A percentile compares a stretch with the other conserved stretches of the same genome.
These are phyloP conservation scores for Piezodorus guildinii DNA, from an alignment of 1,140 invertebrate species.

Conservation along the genomic window DNA sequence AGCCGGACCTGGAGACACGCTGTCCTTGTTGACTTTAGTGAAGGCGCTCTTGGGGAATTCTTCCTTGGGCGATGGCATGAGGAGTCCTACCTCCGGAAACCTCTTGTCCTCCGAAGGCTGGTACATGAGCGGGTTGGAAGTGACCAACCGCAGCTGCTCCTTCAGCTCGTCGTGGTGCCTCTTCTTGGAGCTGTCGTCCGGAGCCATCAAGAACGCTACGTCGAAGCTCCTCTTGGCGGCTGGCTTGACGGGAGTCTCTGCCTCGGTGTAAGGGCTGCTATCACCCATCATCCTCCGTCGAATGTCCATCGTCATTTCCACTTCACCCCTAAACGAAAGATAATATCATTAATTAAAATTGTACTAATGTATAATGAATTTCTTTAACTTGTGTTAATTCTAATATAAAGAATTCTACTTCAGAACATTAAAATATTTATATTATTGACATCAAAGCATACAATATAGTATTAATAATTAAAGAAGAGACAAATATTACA, in stretches of 20 bases:
- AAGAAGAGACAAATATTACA: too few relatives aligned
- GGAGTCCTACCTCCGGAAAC: slow-evolving; percentile 17
- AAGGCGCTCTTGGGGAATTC: slow-evolving; percentile 53
- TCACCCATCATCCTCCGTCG: slow-evolving; percentile 22
- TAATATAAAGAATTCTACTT: too few relatives aligned
- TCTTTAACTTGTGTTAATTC: too few relatives aligned
- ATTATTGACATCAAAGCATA: too few relatives aligned
- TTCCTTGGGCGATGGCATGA: slow-evolving; percentile 19
- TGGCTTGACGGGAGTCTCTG: slow-evolving; percentile 11
- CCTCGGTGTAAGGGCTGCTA: slow-evolving; percentile 2
- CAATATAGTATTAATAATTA: too few relatives aligned
- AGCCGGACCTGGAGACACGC: slow-evolving; percentile 11
- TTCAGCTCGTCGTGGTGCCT: slow-evolving; percentile 24
- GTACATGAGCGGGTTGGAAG: slow-evolving; percentile 24
- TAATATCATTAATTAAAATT: too few relatives aligned
- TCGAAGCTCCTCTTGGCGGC: slow-evolving; percentile 56
- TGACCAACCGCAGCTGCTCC: slow-evolving; percentile 26
- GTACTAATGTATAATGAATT: too few relatives aligned
- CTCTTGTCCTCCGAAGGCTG: slow-evolving; percentile 29
- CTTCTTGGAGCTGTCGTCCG: slow-evolving; percentile 60
- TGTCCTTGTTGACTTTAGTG: slow-evolving; percentile 48
- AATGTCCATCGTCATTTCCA: slow-evolving; percentile 30
- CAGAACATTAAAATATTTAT: too few relatives aligned
- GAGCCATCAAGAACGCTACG: slow-evolving; percentile 75
- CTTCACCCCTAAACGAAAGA: too few relatives aligned